Evolutionary conservation across 2,113 vertebrate species (phyloP), one percentile per base, ranked within the genome.

Genomic region (Varanus salvator): DNA sequence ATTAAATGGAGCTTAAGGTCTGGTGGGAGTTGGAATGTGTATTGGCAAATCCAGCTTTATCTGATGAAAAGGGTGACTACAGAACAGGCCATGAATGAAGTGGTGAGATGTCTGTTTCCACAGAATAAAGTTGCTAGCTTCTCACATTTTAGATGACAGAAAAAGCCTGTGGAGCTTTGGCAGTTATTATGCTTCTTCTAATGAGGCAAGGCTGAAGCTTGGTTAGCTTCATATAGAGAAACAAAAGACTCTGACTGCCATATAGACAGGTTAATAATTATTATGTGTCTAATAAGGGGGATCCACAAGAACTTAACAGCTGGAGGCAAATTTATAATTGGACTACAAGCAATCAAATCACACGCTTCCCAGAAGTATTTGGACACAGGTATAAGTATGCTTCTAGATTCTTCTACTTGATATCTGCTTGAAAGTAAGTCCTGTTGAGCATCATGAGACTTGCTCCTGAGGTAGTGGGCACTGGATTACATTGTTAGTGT

Each of bases 1-100:
- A 83, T 17, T 71, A 90, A 90, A 91, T 92, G 84, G 84, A 48
- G 92, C 44, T 88, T 75, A 85, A 38, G 89, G 31, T 83, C 60
- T 82, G 78, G 54, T 50, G 21, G 0, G 23, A 89, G 93, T 80
- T 92, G 87, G 86, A 93, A 86, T 74, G 31, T 34, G 6, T 75
- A 6, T 44, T 15, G 34, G 2, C 54, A 84, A 92, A 87, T 87
- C 60, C 50, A 52, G 83, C 89, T 52, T 80, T 81, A 0, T 0
- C 90, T 71, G 34, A 38, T 57, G 50, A 38, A 71, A 72, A 91
- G 69, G 11, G 90, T 82, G 86, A 83, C 23, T 89, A 87, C 7
- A 84, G 38, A 86, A 7, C 23, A 0, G 1, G 66, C 64, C 1
- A 54, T 83, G 29, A 72, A 57, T 0, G 1, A 82, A 1, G 0